Evolutionary conservation across 2,888 invertebrate genomes (phyloP), one percentile per base, ranked within the genome.

Genomic region (Coenonympha glycerion): DNA sequence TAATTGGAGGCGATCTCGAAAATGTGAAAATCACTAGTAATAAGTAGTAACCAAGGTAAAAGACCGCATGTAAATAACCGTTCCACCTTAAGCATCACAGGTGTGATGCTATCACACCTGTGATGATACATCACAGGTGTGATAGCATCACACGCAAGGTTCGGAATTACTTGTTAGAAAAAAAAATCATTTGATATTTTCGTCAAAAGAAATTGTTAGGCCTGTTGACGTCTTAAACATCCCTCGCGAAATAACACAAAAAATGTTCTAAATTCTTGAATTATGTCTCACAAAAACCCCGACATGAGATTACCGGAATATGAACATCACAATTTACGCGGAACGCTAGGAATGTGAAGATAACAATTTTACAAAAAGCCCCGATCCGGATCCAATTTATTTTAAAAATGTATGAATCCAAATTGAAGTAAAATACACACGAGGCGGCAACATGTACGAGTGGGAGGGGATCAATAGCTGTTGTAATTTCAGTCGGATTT

Each of bases 351-450:
- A 55, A 51, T 55, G 46, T 53, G 56, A 57, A 55, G 53, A 59
- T 56, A 58, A 57, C 52, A 58, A 49, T 54, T 57, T 61, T 54
- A 55, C 58, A 57, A 58, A 41, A 63, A 60, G 57, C 49, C 50
- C 41, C 55, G 33, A 56, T 50, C 51, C 56, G 53, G 50, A 60
- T 60, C 57, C 60, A 62, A 64, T 64, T 63, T 63, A 55, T 58
- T 64, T 59, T 49, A 56, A 58, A 61, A 64, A 62, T 61, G 51
- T 55, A 64, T 57, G 53, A 56, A 58, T 47, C 51, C 52, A 60
- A 63, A 57, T 64, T 61, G 56, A 51, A 56, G 48, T 49, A 59
- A 62, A 61, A 61, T 60, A 57, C 53, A 57, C 55, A 49, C 46
- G 54, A 51, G 52, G 41, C 28, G 47, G 41, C 44, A 53, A 55